Evolutionary conservation across 1,140 invertebrate species (phyloP).

Genomic region (Uloborus diversus): DNA sequence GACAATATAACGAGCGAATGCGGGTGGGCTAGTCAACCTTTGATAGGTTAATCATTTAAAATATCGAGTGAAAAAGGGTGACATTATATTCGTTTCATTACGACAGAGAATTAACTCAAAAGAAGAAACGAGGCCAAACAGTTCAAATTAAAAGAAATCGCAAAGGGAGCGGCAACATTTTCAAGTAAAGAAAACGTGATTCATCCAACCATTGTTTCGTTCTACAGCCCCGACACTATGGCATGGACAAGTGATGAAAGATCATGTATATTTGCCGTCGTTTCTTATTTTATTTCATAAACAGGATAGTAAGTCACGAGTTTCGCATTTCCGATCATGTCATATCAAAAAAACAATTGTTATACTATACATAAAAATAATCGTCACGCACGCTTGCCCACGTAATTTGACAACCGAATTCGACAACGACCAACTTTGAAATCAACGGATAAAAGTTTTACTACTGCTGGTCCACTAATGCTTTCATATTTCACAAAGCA

Average conservation of each 20-base stretch:
- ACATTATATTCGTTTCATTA: no score
- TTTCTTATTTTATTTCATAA: not conserved
- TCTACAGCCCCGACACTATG: not conserved
- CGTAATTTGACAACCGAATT: constrained; percentile 13
- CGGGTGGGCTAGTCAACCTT: no score
- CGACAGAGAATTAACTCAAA: no score
- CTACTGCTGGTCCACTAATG: not conserved
- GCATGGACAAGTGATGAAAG: constrained; percentile 6
- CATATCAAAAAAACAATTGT: constrained; percentile 1
- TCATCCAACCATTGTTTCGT: not conserved
- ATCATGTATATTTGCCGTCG: not conserved
- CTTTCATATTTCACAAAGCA: not conserved
- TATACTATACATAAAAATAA: not conserved
- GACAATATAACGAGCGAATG: no score
- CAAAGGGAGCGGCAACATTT: no score
- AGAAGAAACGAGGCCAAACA: no score
- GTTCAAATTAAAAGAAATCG: no score
- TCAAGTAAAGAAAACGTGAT: no score
- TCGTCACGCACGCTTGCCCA: constrained; percentile 28
- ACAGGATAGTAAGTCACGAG: constrained; percentile 22
- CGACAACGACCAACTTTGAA: constrained; percentile 6
- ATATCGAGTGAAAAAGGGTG: no score
- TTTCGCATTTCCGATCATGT: constrained; percentile 1
- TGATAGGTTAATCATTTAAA: no score
- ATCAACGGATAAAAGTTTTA: constrained; percentile 28